phyloP scores from a whole-genome alignment of 2,113 vertebrate genomes.

The Lampris incognitus region DNA sequence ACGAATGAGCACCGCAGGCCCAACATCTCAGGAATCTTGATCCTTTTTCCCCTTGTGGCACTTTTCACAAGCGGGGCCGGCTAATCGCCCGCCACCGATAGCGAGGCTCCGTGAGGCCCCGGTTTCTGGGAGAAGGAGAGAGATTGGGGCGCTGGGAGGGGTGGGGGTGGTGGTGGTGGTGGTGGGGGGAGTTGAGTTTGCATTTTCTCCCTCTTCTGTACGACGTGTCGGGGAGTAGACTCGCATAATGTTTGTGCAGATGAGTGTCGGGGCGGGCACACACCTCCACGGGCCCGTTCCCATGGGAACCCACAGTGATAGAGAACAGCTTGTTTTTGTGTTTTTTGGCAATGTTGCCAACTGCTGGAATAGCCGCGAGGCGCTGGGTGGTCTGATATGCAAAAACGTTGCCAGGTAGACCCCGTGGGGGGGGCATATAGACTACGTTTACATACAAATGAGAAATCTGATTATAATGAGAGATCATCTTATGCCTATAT shows the following conservation, averaged over 20 bases:
- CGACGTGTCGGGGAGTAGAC: slow-evolving; percentile 44
- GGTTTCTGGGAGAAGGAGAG: slow-evolving; percentile 20
- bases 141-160: background rate
- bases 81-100: slow-evolving; percentile 70
- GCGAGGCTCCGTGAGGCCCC: slow-evolving; percentile 41
- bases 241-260: slow-evolving; percentile 70
- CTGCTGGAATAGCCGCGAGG: slow-evolving; percentile 71
- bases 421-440: slow-evolving; percentile 6
- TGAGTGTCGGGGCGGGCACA: slow-evolving; percentile 71
- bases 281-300: slow-evolving; percentile 74
- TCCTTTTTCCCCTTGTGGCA: slow-evolving; percentile 65
- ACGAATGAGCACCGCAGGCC: slow-evolving; percentile 68
- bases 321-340: slow-evolving; percentile 78
- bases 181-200: background rate
- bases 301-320: slow-evolving; percentile 77
- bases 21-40: slow-evolving; percentile 75
- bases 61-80: slow-evolving; percentile 61
- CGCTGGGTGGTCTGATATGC: slow-evolving; percentile 75
- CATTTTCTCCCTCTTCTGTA: slow-evolving; percentile 15
- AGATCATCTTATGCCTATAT: too few species aligned
- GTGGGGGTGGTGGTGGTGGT: background rate
- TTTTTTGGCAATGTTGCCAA: slow-evolving; percentile 69
- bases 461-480: too few species aligned
- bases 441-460: too few species aligned
- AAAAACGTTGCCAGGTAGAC: slow-evolving; percentile 69